Evolutionary conservation across 2,888 invertebrate genomes (phyloP).

Genomic region (Acutogordius australiensis): DNA sequence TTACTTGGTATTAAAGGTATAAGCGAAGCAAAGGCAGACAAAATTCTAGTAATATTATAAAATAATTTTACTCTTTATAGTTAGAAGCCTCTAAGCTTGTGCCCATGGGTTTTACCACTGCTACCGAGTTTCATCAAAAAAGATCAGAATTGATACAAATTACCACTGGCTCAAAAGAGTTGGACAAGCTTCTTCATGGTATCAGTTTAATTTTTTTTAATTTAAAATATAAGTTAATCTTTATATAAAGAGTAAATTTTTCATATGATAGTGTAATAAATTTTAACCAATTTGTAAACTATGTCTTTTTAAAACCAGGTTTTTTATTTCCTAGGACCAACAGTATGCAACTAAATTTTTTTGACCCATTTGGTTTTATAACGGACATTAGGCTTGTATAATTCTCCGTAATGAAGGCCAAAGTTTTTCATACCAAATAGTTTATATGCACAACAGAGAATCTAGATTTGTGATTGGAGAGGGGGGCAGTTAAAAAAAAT

Average conservation of each 20-base stretch:
- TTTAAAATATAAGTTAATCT: too few species aligned
- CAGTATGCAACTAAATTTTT: too few species aligned
- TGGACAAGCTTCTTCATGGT: slow-evolving; percentile 60
- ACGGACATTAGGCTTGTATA: too few species aligned
- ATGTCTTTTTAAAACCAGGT: too few species aligned
- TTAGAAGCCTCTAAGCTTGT: slow-evolving; percentile 64
- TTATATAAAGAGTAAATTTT: not conserved
- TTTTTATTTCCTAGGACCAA: too few species aligned
- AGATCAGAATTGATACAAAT: slow-evolving; percentile 74
- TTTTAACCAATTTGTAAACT: not conserved
- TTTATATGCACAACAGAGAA: too few species aligned
- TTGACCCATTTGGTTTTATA: too few species aligned
- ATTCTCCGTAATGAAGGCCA: too few species aligned
- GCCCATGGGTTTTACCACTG: slow-evolving; percentile 90
- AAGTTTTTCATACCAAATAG: too few species aligned
- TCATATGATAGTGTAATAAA: not conserved
- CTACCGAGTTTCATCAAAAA: slow-evolving; percentile 73
- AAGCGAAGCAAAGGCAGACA: slow-evolving; percentile 85
- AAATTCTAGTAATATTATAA: slow-evolving; percentile 34
- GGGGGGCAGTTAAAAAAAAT: too few species aligned
- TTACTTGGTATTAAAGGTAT: slow-evolving; percentile 46
- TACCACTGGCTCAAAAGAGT: slow-evolving; percentile 70
- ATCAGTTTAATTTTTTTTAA: slow-evolving; percentile 1
- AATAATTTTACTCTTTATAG: slow-evolving; percentile 19
- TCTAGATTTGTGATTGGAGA: too few species aligned